A percentile compares a stretch with the other conserved stretches of the same genome.
Conservation (phyloP, 1,140 invertebrate species). For the Subanguina moxae region DNA sequence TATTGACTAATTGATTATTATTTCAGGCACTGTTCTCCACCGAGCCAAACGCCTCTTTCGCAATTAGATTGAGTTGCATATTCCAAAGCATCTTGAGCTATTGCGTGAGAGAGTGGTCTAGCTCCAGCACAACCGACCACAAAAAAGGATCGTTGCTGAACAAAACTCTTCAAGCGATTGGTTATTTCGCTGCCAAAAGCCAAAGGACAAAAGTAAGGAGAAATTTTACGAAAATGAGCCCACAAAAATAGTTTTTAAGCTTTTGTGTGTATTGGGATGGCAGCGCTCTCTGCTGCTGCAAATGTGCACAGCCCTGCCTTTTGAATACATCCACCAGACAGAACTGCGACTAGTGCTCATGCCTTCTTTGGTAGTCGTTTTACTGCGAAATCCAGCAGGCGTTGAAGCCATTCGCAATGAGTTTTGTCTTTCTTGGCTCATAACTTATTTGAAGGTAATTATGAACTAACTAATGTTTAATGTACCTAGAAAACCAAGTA, state of each 20-base stretch:
- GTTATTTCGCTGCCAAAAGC: background rate
- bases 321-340: conserved; percentile 10
- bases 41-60: background rate
- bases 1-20: too few species aligned
- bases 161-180: background rate
- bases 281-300: conserved; percentile 10
- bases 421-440: conserved; percentile 11
- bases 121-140: background rate
- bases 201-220: background rate
- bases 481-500: too few species aligned
- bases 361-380: conserved; percentile 10
- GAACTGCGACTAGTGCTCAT: conserved; percentile 3
- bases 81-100: background rate
- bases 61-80: background rate
- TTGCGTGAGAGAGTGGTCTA: background rate
- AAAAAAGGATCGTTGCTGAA: background rate
- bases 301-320: conserved; percentile 19
- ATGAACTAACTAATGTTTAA: background rate
- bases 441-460: conserved; percentile 14
- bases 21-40: too few species aligned
- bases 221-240: too few species aligned
- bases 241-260: background rate
- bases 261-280: conserved; percentile 22
- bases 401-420: conserved; percentile 11
- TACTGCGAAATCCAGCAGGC: background rate